Evolutionary conservation across 2,113 vertebrate genomes (phyloP).

Genomic region (Gyps fulvus): DNA sequence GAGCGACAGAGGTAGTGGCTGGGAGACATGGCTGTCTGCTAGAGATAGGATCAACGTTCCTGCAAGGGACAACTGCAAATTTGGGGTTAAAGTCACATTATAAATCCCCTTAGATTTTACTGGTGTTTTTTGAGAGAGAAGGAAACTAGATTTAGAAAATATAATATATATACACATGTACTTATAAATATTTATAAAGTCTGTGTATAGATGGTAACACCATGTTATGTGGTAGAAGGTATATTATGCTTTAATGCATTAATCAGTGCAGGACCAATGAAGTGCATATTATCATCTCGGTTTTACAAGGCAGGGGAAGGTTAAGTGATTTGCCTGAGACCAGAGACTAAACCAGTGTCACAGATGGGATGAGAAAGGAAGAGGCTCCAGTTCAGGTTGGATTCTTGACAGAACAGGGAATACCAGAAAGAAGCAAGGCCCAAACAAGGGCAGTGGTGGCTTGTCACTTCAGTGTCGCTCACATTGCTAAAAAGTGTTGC

Average conservation of each 20-base stretch:
- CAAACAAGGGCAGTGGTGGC: background rate
- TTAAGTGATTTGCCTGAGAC: background rate
- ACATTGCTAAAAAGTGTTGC: background rate
- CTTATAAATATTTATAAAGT: background rate
- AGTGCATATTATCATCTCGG: background rate
- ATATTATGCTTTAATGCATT: background rate
- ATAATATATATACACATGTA: background rate
- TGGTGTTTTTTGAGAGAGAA: background rate
- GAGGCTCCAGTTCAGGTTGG: background rate
- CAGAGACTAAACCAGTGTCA: background rate
- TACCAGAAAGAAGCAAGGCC: background rate
- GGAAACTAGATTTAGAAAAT: background rate
- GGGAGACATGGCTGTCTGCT: conserved; percentile 46
- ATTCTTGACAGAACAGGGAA: background rate
- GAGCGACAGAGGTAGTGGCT: conserved; percentile 45
- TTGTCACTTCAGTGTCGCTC: background rate
- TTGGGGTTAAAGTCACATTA: background rate
- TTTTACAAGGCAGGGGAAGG: background rate
- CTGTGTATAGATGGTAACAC: background rate
- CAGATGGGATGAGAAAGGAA: background rate
- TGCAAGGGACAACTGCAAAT: conserved; percentile 43
- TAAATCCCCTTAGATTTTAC: conserved; percentile 13
- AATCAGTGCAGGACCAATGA: background rate
- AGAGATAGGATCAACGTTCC: conserved; percentile 45
- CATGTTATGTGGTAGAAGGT: background rate